A percentile compares a stretch with the other conserved stretches of the same genome.
Evolutionary conservation across 2,888 invertebrate species (phyloP).

Genomic region (Cryptocephalus moraei): DNA sequence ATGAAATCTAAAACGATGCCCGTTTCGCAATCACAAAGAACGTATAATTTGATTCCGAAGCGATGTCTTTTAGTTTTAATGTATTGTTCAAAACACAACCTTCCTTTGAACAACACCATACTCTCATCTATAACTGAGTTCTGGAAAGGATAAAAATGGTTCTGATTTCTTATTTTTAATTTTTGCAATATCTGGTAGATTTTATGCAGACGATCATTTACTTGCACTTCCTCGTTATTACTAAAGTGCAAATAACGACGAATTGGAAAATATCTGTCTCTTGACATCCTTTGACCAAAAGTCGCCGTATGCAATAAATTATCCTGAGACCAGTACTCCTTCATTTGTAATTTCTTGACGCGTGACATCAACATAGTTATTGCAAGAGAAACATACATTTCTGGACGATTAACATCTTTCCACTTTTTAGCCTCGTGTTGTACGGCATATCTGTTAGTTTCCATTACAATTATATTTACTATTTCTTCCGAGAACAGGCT

Average conservation of each 20-base stretch:
- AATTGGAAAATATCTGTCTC: slow-evolving; percentile 1
- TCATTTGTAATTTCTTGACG: slow-evolving; percentile 3
- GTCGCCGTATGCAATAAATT: slow-evolving; percentile 1
- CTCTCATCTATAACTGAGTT: slow-evolving; percentile 2
- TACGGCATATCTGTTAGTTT: slow-evolving; percentile 2
- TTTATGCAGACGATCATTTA: slow-evolving; percentile 4
- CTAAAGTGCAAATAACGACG: neutral
- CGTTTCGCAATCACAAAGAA: slow-evolving; percentile 4
- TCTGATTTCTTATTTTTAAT: neutral
- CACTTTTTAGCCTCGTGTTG: neutral
- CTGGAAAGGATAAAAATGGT: slow-evolving; percentile 1
- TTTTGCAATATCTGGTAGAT: neutral
- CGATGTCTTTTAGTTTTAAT: slow-evolving; percentile 3
- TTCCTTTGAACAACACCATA: slow-evolving; percentile 3
- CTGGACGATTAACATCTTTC: neutral
- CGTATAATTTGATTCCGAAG: slow-evolving; percentile 4
- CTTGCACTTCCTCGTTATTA: slow-evolving; percentile 1
- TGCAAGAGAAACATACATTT: neutral
- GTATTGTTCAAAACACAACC: slow-evolving; percentile 3
- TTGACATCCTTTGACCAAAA: slow-evolving; percentile 2
- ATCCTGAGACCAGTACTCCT: slow-evolving; percentile 2
- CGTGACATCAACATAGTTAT: slow-evolving; percentile 6
- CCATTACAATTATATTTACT: slow-evolving; percentile 2
- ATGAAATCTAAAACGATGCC: no score
- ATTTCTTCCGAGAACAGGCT: neutral